Conservation (phyloP, 2,113 vertebrate species). For the Entomyzon cyanotis region DNA sequence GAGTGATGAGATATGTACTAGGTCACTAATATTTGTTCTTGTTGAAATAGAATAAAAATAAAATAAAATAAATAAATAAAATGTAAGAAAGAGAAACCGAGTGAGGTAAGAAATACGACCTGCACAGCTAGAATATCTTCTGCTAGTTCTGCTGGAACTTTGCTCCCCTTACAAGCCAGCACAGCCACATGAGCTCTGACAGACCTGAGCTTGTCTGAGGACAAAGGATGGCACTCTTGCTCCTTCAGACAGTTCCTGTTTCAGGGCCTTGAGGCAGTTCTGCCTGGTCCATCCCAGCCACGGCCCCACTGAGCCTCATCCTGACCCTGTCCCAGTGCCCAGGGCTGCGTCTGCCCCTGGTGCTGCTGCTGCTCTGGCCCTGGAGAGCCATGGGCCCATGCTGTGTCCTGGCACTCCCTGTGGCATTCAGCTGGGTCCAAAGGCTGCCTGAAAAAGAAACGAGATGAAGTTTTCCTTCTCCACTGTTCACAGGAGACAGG, state of each 20-base stretch:
- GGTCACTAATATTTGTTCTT: neutral
- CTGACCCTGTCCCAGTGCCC: neutral
- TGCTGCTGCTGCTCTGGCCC: accelerated
- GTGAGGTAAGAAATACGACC: neutral
- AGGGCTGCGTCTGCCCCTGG: accelerated
- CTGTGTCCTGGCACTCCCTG: neutral
- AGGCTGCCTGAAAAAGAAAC: neutral
- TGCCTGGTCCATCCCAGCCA: neutral
- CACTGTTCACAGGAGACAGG: neutral
- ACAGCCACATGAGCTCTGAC: accelerated
- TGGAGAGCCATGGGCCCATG: neutral
- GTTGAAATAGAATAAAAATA: neutral
- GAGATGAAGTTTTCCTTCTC: neutral
- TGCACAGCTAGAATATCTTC: neutral
- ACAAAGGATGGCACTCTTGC: neutral
- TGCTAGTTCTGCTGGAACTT: neutral
- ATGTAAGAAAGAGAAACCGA: neutral
- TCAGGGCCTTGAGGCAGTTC: neutral
- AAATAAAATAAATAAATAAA: neutral
- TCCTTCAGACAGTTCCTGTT: neutral
- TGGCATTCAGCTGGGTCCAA: neutral
- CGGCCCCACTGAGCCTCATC: accelerated
- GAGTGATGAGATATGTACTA: neutral
- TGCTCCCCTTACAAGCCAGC: accelerated
- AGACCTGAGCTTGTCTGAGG: neutral